Percentiles rank a stretch among this genome's conserved stretches.
These are phyloP conservation scores for Dicrostonyx torquatus DNA, from an alignment of 2,797 vertebrate genomes.

Conservation along the genomic window DNA sequence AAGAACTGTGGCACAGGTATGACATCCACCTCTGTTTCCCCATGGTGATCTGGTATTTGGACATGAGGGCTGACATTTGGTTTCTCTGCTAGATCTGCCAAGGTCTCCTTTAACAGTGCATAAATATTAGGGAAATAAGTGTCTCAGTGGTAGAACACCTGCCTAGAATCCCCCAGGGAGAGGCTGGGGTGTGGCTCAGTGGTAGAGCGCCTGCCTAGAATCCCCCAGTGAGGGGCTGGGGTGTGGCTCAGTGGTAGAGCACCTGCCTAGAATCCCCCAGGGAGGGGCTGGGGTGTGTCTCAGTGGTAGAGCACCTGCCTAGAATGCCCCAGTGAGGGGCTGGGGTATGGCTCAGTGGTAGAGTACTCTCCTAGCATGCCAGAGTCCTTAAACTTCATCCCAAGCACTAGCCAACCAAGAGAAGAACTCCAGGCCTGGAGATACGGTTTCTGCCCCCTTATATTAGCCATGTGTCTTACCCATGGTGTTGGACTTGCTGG, in stretches of 20 bases:
- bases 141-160: background rate
- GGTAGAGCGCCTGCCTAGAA: background rate
- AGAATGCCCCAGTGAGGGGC: background rate
- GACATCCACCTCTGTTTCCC: background rate
- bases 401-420: background rate
- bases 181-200: background rate
- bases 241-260: background rate
- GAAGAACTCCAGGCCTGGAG: background rate
- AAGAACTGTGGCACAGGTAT: constrained; percentile 91
- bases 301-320: background rate
- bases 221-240: background rate
- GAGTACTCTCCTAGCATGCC: background rate
- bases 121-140: background rate
- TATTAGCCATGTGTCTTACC: rapidly evolving
- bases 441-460: background rate
- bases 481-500: rapidly evolving
- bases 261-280: background rate
- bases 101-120: background rate
- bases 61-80: background rate
- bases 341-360: background rate
- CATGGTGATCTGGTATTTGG: rapidly evolving
- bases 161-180: background rate
- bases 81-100: background rate
- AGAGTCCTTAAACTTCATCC: background rate
- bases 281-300: background rate